A percentile compares a stretch with the other conserved stretches of the same genome.
These are phyloP conservation scores for Mesodorylaimus sp. DNA, from an alignment of 2,888 invertebrate species.

Conservation along the genomic window DNA sequence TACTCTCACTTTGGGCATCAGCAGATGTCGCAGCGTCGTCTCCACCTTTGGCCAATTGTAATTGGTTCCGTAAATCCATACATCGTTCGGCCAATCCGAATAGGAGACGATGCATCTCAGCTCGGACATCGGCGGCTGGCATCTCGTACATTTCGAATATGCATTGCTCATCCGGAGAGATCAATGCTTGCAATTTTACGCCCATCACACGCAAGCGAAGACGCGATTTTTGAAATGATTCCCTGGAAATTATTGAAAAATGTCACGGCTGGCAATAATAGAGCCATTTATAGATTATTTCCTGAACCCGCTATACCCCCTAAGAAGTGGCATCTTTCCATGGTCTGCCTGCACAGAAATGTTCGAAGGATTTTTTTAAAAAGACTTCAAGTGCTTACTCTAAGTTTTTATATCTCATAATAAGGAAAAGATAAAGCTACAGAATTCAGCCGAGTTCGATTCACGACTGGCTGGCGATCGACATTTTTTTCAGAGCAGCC, in stretches of 20 bases:
- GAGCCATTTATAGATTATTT: too few relatives aligned
- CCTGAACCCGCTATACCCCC: too few relatives aligned
- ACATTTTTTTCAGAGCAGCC: too few relatives aligned
- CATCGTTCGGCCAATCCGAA: neutral
- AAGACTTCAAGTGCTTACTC: too few relatives aligned
- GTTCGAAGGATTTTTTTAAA: too few relatives aligned
- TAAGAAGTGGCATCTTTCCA: too few relatives aligned
- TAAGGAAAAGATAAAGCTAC: too few relatives aligned
- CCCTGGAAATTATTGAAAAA: neutral
- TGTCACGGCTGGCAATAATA: neutral
- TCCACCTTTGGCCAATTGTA: neutral
- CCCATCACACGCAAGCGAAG: neutral
- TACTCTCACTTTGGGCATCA: neutral
- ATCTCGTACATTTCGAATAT: neutral
- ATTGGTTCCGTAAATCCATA: neutral
- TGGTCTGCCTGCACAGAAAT: too few relatives aligned
- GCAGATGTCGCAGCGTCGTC: neutral
- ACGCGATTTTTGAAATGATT: neutral
- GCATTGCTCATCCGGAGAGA: neutral
- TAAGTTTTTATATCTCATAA: too few relatives aligned
- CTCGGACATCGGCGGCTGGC: neutral
- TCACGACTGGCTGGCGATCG: too few relatives aligned
- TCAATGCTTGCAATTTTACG: neutral
- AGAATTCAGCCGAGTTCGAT: too few relatives aligned
- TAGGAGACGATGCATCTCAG: neutral